Percentiles rank a stretch among this genome's conserved stretches.
phyloP scores from a whole-genome alignment of 2,113 vertebrate species.

The Heloderma charlesbogerti region DNA sequence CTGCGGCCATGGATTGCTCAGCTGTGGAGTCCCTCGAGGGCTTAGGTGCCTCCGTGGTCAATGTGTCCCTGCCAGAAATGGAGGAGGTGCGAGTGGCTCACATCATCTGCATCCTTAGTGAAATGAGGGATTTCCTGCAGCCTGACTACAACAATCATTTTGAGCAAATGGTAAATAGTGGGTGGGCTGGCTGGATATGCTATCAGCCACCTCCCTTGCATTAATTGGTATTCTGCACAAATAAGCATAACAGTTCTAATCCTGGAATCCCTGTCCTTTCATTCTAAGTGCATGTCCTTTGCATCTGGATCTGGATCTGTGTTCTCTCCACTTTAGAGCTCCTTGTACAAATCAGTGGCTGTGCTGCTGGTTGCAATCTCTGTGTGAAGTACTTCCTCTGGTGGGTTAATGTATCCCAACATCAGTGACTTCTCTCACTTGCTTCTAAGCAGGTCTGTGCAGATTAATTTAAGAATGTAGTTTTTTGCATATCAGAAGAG shows the following conservation, averaged over 20 bases:
- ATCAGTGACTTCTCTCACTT: neutral
- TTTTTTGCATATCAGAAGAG: neutral
- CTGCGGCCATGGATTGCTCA: slow-evolving; percentile 38
- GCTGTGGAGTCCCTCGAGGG: slow-evolving; percentile 64
- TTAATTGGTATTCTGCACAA: neutral
- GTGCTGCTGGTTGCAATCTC: neutral
- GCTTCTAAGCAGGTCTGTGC: neutral
- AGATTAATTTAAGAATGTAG: neutral
- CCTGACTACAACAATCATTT: slow-evolving; percentile 72
- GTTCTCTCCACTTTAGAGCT: neutral
- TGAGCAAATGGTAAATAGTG: slow-evolving; percentile 66
- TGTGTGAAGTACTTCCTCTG: neutral
- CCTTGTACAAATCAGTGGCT: neutral
- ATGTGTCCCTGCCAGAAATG: slow-evolving; percentile 70
- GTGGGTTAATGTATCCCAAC: neutral
- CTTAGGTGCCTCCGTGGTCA: slow-evolving; percentile 65
- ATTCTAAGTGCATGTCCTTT: too few species aligned
- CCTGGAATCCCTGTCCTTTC: too few species aligned
- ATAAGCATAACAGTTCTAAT: too few species aligned
- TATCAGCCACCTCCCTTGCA: neutral
- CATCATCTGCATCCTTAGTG: slow-evolving; percentile 66
- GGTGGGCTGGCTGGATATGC: neutral
- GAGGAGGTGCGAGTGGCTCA: slow-evolving; percentile 67
- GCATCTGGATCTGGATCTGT: too few species aligned
- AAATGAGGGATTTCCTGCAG: slow-evolving; percentile 72